Evolutionary conservation across 2,888 invertebrate genomes (phyloP), one percentile per base, ranked within the genome.

Genomic region (Dasysyrphus albostriatus): DNA sequence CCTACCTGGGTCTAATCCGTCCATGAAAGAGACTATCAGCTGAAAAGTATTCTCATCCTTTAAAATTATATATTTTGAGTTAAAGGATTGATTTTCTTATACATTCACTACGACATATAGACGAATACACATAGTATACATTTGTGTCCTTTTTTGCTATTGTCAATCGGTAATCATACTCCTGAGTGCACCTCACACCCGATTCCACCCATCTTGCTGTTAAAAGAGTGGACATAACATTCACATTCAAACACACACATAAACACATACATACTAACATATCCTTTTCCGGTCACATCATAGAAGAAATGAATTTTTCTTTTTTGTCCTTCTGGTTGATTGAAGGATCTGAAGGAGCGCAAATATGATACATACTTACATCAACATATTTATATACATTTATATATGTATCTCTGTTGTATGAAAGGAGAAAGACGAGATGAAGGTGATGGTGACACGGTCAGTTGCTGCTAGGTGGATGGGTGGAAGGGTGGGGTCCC

Each of bases 81-180:
- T 80, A 83, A 87, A 83, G 87, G 87, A 87, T 87, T 87, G 87
- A 79, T 83, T 87, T 75, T 24, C 49, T 42, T 77, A 67, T 19
- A 72, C 29, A 56, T 42, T 42, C 24, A 7, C 37, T 16, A 16
- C 12, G 56, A 42, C 39, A 24, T 14, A 29, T 34, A 54, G 16
- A 49, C 1, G 2, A 9, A 37, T 12, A 65, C 65, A 80, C 5
- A 67, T 75, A 9, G 29, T 12, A 65, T 72, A 80, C 5, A 67
- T 75, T 84, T 82, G 82, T 73, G 82, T 85, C 84, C 80, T 84
- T 80, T 84, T 84, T 80, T 77, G 78, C 79, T 70, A 87, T 87
- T 87, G 87, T 87, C 87, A 83, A 87, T 83, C 75, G 83, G 82
- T 87, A 83, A 87, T 87, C 87, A 87, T 87, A 75, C 85, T 82